These are phyloP conservation scores for Takifugu flavidus DNA, from an alignment of 2,113 vertebrate species.

Conservation along the genomic window DNA sequence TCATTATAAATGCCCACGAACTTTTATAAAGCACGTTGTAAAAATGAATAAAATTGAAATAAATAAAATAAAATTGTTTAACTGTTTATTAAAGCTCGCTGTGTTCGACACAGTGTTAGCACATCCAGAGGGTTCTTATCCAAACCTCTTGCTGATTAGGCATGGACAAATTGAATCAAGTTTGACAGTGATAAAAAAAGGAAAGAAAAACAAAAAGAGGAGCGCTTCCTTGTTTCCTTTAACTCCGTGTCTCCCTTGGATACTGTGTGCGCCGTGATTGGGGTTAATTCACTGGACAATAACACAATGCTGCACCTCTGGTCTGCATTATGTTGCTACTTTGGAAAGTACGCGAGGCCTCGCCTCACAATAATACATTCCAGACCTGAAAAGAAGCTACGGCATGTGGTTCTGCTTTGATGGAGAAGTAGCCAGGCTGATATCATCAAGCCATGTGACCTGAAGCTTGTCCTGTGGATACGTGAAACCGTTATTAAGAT, in stretches of 20 bases:
- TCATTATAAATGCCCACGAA: slow-evolving; percentile 25
- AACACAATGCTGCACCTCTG: slow-evolving; percentile 61
- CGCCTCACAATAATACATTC: slow-evolving; percentile 63
- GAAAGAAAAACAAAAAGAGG: not conserved
- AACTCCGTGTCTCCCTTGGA: slow-evolving; percentile 20
- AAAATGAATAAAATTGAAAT: too few relatives aligned
- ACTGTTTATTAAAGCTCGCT: too few relatives aligned
- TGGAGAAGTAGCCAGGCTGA: slow-evolving; percentile 33
- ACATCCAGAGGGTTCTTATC: too few relatives aligned
- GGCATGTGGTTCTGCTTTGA: slow-evolving; percentile 59
- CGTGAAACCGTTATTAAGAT: slow-evolving; percentile 44
- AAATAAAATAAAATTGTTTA: too few relatives aligned
- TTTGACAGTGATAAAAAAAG: not conserved
- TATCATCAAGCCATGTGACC: slow-evolving; percentile 46
- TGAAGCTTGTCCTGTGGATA: slow-evolving; percentile 34
- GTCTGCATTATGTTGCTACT: slow-evolving; percentile 62
- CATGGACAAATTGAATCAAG: not conserved
- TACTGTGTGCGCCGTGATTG: slow-evolving; percentile 58
- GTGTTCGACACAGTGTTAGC: too few relatives aligned
- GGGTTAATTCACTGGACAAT: slow-evolving; percentile 67
- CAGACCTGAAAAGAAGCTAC: slow-evolving; percentile 52
- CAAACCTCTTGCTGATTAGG: not conserved
- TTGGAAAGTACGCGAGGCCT: slow-evolving; percentile 46
- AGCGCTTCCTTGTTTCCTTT: slow-evolving; percentile 2
- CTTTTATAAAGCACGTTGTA: not conserved